Evolutionary conservation across 2,888 invertebrate species (phyloP).

Genomic region (Macaria notata): DNA sequence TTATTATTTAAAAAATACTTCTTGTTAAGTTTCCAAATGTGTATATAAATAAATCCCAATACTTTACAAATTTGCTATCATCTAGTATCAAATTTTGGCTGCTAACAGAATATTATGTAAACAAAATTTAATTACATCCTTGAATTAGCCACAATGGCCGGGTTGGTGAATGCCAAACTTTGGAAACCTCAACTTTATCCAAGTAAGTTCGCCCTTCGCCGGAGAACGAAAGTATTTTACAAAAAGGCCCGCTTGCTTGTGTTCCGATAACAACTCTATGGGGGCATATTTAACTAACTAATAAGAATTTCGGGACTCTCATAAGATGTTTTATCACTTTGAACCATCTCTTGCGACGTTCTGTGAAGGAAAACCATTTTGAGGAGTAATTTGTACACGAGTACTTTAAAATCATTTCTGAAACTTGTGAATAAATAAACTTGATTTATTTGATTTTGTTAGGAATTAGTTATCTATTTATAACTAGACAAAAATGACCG

Average conservation of each 20-base stretch:
- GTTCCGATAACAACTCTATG: constrained; percentile 47
- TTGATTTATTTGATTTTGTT: no score
- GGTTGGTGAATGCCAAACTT: constrained; percentile 69
- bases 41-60: no score
- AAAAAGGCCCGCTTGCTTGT: constrained; percentile 51
- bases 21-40: no score
- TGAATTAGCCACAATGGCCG: constrained; percentile 76
- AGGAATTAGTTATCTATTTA: no score
- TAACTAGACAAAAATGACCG: no score
- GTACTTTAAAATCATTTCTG: no score
- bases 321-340: constrained; percentile 19
- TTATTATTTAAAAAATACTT: no score
- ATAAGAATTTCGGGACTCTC: constrained; percentile 23
- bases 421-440: no score
- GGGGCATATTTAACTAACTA: constrained; percentile 29
- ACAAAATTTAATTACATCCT: constrained; percentile 77
- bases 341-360: constrained; percentile 11
- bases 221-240: constrained; percentile 57
- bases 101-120: constrained; percentile 53
- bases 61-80: no score
- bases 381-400: neutral
- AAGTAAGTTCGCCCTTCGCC: constrained; percentile 54
- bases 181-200: constrained; percentile 65
- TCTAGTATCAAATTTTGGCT: no score
- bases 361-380: constrained; percentile 1